Conservation (phyloP, 2,888 invertebrate species). For the Mythimna vitellina region DNA sequence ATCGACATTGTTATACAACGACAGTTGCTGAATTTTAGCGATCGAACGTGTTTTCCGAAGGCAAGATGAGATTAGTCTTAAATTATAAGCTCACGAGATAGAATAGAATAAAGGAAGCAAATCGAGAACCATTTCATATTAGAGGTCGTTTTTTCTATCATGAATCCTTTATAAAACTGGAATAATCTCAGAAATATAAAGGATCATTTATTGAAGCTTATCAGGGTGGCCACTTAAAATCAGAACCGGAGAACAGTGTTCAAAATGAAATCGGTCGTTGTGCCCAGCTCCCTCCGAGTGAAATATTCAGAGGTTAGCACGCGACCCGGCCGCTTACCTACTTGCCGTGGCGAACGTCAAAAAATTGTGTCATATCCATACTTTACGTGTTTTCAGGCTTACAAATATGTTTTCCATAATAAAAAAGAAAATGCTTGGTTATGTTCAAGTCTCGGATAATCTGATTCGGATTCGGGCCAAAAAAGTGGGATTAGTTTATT, state of each 20-base stretch:
- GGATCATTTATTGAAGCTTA: conserved; percentile 61
- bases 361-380: conserved; percentile 42
- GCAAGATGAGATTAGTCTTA: not conserved
- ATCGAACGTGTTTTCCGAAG: not conserved
- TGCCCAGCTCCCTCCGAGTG: conserved; percentile 27
- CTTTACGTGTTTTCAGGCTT: conserved; percentile 30
- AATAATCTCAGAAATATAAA: conserved; percentile 43
- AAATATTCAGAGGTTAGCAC: conserved; percentile 55
- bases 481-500: conserved; percentile 7
- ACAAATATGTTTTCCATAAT: conserved; percentile 15
- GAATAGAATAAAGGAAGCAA: not conserved
- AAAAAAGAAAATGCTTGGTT: conserved; percentile 6
- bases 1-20: not conserved
- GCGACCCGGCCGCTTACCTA: conserved; percentile 33
- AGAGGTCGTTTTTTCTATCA: not conserved
- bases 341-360: conserved; percentile 21
- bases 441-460: conserved; percentile 4
- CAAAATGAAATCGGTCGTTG: conserved; percentile 70
- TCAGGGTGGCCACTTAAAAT: conserved; percentile 62
- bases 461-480: conserved; percentile 7
- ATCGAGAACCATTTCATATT: not conserved
- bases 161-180: not conserved
- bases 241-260: conserved; percentile 62
- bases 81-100: not conserved
- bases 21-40: conserved; percentile 18